Percentiles rank a stretch among this genome's conserved stretches.
Evolutionary conservation across 2,888 invertebrate species (phyloP).

Genomic region (Scaptomyza caliginosa): DNA sequence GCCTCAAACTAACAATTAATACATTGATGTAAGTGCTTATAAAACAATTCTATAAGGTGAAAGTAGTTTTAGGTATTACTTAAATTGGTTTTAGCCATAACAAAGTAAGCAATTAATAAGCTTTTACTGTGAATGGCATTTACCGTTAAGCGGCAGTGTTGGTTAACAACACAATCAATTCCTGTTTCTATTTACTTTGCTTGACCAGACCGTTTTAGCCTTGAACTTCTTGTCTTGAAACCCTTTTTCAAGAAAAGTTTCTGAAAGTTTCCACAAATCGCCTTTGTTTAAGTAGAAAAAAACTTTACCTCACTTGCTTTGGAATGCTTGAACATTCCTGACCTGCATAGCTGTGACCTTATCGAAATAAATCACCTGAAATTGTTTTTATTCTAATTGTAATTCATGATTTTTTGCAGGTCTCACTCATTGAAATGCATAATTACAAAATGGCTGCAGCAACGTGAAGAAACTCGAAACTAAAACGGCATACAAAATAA

Average conservation of each 20-base stretch:
- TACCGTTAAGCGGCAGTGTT: no score
- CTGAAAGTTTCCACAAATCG: no score
- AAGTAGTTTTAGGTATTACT: slow-evolving; percentile 10
- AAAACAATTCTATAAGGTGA: slow-evolving; percentile 1
- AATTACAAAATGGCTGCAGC: slow-evolving; percentile 53
- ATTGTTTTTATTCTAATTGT: slow-evolving; percentile 29
- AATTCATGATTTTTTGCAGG: slow-evolving; percentile 45
- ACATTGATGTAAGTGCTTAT: neutral
- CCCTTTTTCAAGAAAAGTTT: slow-evolving; percentile 17
- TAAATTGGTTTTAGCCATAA: neutral
- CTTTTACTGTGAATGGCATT: no score
- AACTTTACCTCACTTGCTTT: slow-evolving; percentile 47
- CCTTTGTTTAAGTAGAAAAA: no score
- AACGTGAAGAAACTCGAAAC: slow-evolving; percentile 41
- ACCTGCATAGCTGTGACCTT: slow-evolving; percentile 23
- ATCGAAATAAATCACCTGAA: slow-evolving; percentile 3
- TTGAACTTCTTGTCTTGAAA: no score
- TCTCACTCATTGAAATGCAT: slow-evolving; percentile 24
- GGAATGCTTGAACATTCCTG: slow-evolving; percentile 29
- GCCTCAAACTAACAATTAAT: slow-evolving; percentile 17
- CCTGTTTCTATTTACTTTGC: neutral
- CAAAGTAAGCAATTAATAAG: slow-evolving; percentile 1
- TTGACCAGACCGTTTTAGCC: slow-evolving; percentile 13
- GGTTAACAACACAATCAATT: no score
- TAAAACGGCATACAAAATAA: slow-evolving; percentile 24